A percentile compares a stretch with the other conserved stretches of the same genome.
phyloP scores from a whole-genome alignment of 2,888 invertebrate genomes.

The Proisotoma minuta region DNA sequence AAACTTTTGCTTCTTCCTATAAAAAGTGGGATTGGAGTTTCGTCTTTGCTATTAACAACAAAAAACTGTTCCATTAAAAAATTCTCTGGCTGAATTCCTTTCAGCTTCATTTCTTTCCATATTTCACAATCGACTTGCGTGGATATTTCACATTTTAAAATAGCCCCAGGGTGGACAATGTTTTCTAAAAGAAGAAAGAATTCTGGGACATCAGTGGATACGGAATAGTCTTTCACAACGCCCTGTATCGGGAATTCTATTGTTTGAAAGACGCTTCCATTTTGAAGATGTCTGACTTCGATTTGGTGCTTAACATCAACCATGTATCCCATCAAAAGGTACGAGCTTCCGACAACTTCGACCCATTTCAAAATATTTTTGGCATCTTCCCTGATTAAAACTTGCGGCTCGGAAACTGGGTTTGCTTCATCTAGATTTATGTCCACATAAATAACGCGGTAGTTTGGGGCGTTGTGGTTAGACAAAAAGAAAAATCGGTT shows the following conservation, averaged over 20 bases:
- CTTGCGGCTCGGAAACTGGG: not conserved
- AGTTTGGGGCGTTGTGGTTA: constrained; percentile 55
- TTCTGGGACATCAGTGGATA: not conserved
- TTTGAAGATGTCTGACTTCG: not conserved
- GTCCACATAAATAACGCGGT: constrained; percentile 54
- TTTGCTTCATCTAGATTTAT: constrained; percentile 10
- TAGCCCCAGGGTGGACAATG: constrained; percentile 5
- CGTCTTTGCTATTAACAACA: not conserved
- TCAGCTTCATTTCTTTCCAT: not conserved
- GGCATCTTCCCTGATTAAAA: constrained; percentile 3
- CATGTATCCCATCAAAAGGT: constrained; percentile 5
- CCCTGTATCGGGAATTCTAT: constrained; percentile 3
- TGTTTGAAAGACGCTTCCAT: not conserved
- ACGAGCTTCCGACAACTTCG: not conserved
- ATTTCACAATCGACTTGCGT: not conserved
- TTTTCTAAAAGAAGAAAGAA: constrained; percentile 14
- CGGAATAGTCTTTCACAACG: not conserved
- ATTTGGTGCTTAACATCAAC: constrained; percentile 14
- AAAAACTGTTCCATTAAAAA: not conserved
- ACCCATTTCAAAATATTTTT: constrained; percentile 11
- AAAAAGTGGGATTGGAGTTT: not conserved
- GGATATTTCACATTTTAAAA: not conserved
- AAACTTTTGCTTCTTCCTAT: not conserved
- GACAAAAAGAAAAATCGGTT: constrained; percentile 54
- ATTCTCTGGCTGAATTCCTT: not conserved